phyloP scores from a whole-genome alignment of 2,797 vertebrate species.

The Poecilia gillii region DNA sequence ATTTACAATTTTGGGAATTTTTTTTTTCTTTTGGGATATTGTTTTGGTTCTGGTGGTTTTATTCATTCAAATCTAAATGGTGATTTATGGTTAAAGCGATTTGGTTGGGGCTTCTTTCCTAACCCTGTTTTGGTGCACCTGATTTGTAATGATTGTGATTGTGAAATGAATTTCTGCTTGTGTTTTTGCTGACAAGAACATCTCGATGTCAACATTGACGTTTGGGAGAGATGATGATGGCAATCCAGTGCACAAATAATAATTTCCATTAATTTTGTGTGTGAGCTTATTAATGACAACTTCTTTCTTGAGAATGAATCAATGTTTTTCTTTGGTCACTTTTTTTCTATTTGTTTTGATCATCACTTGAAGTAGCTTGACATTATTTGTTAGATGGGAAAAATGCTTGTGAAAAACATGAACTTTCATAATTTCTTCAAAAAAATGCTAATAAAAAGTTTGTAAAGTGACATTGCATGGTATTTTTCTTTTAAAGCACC shows the following conservation, averaged over 20 bases:
- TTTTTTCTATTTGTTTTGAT: conserved; percentile 27
- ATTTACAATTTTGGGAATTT: not conserved
- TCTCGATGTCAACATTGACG: not conserved
- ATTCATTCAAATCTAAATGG: not conserved
- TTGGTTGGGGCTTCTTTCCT: not conserved
- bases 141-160: conserved; percentile 27
- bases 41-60: not conserved
- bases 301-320: not conserved
- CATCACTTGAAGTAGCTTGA: conserved; percentile 55
- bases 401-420: conserved; percentile 45
- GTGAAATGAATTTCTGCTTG: conserved; percentile 12
- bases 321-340: not conserved
- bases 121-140: not conserved
- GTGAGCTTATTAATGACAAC: not conserved
- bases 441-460: not conserved
- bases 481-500: not conserved
- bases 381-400: conserved; percentile 34
- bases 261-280: not conserved
- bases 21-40: not conserved
- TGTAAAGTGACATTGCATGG: not conserved
- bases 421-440: not conserved
- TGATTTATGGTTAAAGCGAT: not conserved
- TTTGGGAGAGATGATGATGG: not conserved
- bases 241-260: not conserved
- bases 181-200: conserved; percentile 42